phyloP scores from a whole-genome alignment of 2,797 vertebrate genomes.

The Enteromius argenteus region DNA sequence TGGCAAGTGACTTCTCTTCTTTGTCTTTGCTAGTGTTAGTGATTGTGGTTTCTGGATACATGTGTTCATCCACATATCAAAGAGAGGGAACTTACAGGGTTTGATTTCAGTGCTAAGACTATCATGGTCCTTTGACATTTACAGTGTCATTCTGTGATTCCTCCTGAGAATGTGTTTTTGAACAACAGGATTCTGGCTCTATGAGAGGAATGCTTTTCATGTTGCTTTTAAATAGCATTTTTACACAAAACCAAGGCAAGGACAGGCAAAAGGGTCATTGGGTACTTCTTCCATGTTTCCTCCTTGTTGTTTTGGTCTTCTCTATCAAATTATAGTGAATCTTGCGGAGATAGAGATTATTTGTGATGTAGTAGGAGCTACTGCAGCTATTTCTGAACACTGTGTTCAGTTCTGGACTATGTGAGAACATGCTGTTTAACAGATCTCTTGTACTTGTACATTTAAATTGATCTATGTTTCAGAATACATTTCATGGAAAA shows the following conservation, averaged over 20 bases:
- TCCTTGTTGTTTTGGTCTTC: not conserved
- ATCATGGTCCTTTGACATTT: slow-evolving; percentile 30
- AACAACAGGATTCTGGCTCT: not conserved
- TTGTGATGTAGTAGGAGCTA: not conserved
- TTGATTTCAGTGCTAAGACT: slow-evolving; percentile 5
- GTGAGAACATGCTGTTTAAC: not conserved
- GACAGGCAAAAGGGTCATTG: not conserved
- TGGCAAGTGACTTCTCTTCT: not conserved
- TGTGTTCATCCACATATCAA: slow-evolving; percentile 1
- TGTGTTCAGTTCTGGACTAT: not conserved
- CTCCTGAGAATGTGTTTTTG: not conserved
- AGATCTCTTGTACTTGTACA: not conserved
- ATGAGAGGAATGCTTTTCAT: not conserved
- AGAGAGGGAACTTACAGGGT: not conserved
- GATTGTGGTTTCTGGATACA: not conserved
- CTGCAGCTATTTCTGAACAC: not conserved
- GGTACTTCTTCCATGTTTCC: not conserved
- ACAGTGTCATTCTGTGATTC: not conserved
- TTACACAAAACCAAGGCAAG: not conserved
- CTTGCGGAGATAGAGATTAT: not conserved
- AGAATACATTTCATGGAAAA: not conserved
- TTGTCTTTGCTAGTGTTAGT: not conserved
- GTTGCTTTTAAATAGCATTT: not conserved
- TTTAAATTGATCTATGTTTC: not conserved
- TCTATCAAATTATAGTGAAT: not conserved